A percentile compares a stretch with the other conserved stretches of the same genome.
Evolutionary conservation across 2,888 invertebrate genomes (phyloP).

Genomic region (Drosophila gaucha): DNA sequence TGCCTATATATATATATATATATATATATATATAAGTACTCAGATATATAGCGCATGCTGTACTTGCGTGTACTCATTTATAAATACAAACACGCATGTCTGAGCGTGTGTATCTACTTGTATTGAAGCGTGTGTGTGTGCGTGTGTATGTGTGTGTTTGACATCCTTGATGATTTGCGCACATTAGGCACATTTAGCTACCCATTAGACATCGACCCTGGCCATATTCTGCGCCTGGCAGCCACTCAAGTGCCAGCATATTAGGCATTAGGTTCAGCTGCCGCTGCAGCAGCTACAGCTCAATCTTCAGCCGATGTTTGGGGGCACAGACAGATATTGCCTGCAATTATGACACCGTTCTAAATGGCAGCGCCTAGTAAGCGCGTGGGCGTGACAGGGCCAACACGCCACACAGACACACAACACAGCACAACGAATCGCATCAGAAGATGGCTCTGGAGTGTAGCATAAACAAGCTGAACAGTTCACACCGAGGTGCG

Average conservation of each 20-base stretch:
- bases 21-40: background rate
- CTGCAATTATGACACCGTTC: conserved; percentile 31
- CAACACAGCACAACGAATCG: background rate
- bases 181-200: conserved; percentile 33
- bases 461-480: conserved; percentile 31
- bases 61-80: background rate
- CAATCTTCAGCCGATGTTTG: background rate
- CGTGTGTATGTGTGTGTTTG: conserved; percentile 27
- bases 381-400: conserved; percentile 7
- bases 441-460: conserved; percentile 3
- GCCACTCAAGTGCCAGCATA: conserved; percentile 40
- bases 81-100: background rate
- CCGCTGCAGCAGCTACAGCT: conserved; percentile 2
- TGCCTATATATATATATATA: background rate
- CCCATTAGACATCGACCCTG: background rate
- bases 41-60: background rate
- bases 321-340: conserved; percentile 4
- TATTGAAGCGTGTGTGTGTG: background rate
- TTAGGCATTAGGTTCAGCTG: conserved; percentile 32
- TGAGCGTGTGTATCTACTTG: conserved; percentile 10
- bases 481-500: conserved; percentile 64
- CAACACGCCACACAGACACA: too few relatives aligned
- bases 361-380: conserved; percentile 4
- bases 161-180: conserved; percentile 48
- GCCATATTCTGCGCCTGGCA: conserved; percentile 24